Evolutionary conservation across 2,888 invertebrate genomes (phyloP).

Genomic region (Standfussiana lucernea): DNA sequence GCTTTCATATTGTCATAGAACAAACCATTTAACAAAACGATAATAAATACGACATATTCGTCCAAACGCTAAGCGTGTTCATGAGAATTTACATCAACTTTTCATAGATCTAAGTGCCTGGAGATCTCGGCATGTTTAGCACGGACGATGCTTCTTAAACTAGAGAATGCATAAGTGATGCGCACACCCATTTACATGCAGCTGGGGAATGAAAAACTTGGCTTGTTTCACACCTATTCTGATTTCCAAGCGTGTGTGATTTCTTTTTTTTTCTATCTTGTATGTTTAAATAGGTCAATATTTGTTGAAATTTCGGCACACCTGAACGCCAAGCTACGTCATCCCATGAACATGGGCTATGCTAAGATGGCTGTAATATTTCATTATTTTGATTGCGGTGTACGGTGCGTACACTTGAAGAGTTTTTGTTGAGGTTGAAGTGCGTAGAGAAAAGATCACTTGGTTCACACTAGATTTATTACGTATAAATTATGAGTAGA

Average conservation of each 20-base stretch:
- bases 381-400: too few relatives aligned
- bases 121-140: slow-evolving; percentile 38
- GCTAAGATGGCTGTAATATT: too few relatives aligned
- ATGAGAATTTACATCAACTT: slow-evolving; percentile 49
- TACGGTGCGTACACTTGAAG: too few relatives aligned
- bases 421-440: too few relatives aligned
- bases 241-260: background rate
- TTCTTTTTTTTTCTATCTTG: background rate
- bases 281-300: background rate
- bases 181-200: slow-evolving; percentile 16
- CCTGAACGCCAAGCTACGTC: background rate
- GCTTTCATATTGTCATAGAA: background rate
- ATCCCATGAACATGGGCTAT: background rate
- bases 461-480: too few relatives aligned
- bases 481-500: too few relatives aligned
- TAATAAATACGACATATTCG: background rate
- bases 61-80: slow-evolving; percentile 20
- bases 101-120: slow-evolving; percentile 42
- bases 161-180: slow-evolving; percentile 45
- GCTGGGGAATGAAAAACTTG: slow-evolving; percentile 20
- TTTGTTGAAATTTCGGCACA: background rate
- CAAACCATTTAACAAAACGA: background rate
- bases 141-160: slow-evolving; percentile 33
- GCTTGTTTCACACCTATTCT: slow-evolving; percentile 24
- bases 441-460: too few relatives aligned